Conservation (phyloP, 2,797 vertebrate genomes). For the Sebastolobus alascanus region DNA sequence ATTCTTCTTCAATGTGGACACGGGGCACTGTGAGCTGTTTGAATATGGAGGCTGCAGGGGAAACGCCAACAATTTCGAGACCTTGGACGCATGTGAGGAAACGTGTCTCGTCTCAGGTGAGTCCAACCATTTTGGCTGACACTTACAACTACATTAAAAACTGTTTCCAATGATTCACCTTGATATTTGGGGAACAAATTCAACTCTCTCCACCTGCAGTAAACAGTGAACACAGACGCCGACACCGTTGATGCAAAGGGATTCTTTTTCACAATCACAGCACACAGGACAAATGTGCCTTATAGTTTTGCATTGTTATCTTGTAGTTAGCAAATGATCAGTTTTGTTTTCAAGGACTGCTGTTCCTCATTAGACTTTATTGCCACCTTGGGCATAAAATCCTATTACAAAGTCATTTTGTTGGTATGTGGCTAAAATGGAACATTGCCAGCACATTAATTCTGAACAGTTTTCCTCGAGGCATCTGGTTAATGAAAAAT, state of each 20-base stretch:
- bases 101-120: constrained; percentile 87
- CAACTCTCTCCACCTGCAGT: background rate
- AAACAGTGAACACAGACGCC: background rate
- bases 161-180: background rate
- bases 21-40: constrained; percentile 86
- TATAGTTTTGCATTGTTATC: constrained; percentile 14
- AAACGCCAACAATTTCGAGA: constrained; percentile 91
- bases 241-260: background rate
- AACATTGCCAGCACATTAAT: constrained; percentile 57
- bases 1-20: constrained; percentile 88
- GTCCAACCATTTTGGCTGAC: constrained; percentile 46
- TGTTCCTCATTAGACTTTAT: constrained; percentile 61
- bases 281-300: background rate
- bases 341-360: constrained; percentile 40
- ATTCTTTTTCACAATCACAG: background rate
- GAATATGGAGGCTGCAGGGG: constrained; percentile 92
- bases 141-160: background rate
- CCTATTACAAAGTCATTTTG: constrained; percentile 63
- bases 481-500: constrained; percentile 50
- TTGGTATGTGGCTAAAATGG: constrained; percentile 40
- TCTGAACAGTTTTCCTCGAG: constrained; percentile 49
- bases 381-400: constrained; percentile 60
- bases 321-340: constrained; percentile 41
- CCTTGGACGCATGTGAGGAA: constrained; percentile 85
- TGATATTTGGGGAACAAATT: background rate